A percentile compares a stretch with the other conserved stretches of the same genome.
Evolutionary conservation across 30 jellyfish, hydroid and myxozoan genomes (phyloP).

Genomic region (Catostylus mosaicus): DNA sequence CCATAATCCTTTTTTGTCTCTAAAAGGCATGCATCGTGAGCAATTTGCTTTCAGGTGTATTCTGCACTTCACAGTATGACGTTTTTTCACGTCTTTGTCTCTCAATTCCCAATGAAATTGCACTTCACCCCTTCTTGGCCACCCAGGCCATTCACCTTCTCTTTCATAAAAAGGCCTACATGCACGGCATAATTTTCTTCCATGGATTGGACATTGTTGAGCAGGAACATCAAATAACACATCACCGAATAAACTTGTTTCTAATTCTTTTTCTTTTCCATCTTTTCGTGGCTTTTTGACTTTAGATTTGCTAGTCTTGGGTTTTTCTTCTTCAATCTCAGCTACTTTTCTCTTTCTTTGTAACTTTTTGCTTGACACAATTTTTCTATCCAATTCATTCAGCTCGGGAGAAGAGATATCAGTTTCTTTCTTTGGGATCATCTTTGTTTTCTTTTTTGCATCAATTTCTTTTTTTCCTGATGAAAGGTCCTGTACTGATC

Average conservation of each 20-base stretch:
- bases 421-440: background rate
- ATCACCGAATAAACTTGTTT: background rate
- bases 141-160: conserved; percentile 60
- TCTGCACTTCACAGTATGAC: conserved; percentile 40
- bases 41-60: conserved; percentile 31
- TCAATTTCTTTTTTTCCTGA: no score
- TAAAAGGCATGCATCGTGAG: conserved; percentile 33
- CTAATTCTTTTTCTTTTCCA: background rate
- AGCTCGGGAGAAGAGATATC: no score
- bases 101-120: conserved; percentile 22
- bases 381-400: background rate
- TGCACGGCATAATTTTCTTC: conserved; percentile 26
- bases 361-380: background rate
- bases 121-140: conserved; percentile 68
- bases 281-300: background rate
- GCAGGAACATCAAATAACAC: background rate
- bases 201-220: conserved; percentile 32
- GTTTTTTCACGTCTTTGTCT: background rate
- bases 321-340: background rate
- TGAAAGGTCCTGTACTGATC: no score
- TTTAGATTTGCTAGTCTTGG: background rate
- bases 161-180: conserved; percentile 25
- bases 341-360: background rate
- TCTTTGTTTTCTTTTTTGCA: background rate
- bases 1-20: conserved; percentile 25